Base-by-base conservation (phyloP, 1,140 invertebrate species). In the Apis laboriosa region DNA sequence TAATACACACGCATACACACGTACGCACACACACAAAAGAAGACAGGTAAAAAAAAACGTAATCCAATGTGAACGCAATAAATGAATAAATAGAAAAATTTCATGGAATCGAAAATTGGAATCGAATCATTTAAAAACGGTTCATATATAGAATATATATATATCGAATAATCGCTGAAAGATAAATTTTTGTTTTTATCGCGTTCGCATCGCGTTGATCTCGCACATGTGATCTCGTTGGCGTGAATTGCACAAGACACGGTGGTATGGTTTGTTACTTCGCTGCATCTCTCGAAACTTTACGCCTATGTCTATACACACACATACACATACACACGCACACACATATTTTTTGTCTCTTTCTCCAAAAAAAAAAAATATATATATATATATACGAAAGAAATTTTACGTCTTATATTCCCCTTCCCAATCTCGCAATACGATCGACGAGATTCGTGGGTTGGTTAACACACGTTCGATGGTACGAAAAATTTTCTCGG, bases 171-270 rank as follows among this genome's bases (percentile, higher is more conserved):
- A 60, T 83, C 61, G 68, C 72, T 74, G 34, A 43, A 53, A 78
- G 34, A 61, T 61, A 9, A 68, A 56, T 17, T 83, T 70, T 19
- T 64, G 80, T 75, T 85, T 71, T 28, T 68, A 76, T 89, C 86
- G 84, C 84, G 86, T 88, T 88, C 77, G 77, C 75, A 85, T 89
- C 76, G 71, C 71, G 67, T 86, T 64, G 63, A 64, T 64, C 63
- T 64, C 63, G 86, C 89, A 90, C 90, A 84, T 84, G 86, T 90
- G 88, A 90, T 85, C 79, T 90, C 86, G 87, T 89, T 90, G 83
- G 86, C 82, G 89, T 90, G 68, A 84, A 90, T 87, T 88, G 88
- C 90, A 91, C 90, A 89, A 43, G 83, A 91, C 84, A 86, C 83
- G 81, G 71, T 91, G 81, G 74, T 91, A 91, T 91, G 84, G 85